Evolutionary conservation across 2,113 vertebrate genomes (phyloP).

Genomic region (Daubentonia madagascariensis): DNA sequence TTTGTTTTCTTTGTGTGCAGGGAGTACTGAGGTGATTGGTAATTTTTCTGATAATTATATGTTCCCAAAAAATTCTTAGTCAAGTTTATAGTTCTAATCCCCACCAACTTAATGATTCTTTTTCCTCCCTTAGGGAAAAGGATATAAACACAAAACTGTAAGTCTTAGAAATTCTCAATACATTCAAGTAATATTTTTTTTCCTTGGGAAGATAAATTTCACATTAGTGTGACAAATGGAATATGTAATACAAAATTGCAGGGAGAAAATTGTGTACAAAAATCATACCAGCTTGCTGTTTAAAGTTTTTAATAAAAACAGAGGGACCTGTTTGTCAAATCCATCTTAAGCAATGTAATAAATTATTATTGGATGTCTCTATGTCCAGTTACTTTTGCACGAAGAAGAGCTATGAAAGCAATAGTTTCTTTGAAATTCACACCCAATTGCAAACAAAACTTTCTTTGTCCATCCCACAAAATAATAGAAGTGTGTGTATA

Average conservation of each 20-base stretch:
- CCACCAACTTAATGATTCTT: not conserved
- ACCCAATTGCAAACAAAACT: not conserved
- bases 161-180: not conserved
- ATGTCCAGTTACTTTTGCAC: not conserved
- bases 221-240: not conserved
- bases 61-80: not conserved
- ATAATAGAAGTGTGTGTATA: not conserved
- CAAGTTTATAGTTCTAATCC: not conserved
- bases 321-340: not conserved
- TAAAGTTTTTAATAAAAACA: not conserved
- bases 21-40: not conserved
- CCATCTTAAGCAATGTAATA: not conserved
- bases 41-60: not conserved
- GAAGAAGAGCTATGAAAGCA: not conserved
- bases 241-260: not conserved
- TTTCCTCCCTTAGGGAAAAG: not conserved
- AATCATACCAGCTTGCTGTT: not conserved
- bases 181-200: not conserved
- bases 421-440: not conserved
- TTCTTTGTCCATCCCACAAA: not conserved
- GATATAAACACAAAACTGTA: not conserved
- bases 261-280: not conserved
- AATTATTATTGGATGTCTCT: not conserved
- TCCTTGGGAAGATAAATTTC: not conserved
- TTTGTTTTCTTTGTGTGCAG: not conserved